Conservation (phyloP, 2,797 vertebrate genomes). For the Pogoniulus pusillus region DNA sequence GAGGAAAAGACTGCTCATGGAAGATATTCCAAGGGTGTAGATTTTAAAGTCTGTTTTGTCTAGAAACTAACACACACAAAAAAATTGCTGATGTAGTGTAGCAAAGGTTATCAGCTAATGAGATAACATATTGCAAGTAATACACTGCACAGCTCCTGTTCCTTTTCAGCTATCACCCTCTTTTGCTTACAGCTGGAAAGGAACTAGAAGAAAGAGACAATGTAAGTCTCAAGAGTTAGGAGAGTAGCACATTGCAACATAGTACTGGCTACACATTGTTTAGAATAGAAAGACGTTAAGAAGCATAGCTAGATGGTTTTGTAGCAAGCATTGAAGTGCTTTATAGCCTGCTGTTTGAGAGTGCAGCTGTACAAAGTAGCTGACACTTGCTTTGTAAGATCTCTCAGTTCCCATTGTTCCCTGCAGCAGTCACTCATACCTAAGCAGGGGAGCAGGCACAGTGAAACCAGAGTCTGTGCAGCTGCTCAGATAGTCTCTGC, state of each 20-base stretch:
- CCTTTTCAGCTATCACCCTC: neutral
- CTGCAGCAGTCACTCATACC: neutral
- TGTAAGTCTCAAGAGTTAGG: neutral
- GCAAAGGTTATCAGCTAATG: neutral
- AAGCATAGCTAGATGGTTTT: neutral
- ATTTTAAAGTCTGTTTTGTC: neutral
- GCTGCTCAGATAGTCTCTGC: neutral
- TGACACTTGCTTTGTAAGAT: neutral
- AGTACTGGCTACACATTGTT: neutral
- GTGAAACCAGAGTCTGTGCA: neutral
- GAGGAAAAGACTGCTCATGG: neutral
- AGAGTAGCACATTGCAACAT: neutral
- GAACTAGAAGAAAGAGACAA: neutral
- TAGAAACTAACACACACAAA: neutral
- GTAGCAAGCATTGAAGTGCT: neutral
- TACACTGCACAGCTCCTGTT: neutral
- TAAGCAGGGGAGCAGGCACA: neutral
- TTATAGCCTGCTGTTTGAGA: neutral
- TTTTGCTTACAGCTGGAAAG: neutral
- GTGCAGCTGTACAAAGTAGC: neutral
- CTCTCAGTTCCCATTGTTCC: neutral
- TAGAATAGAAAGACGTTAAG: neutral
- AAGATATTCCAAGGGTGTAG: fast-evolving
- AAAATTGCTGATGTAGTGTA: neutral
- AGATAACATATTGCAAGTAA: neutral